Base-by-base conservation (phyloP, 2,888 invertebrate genomes). In the Drosophila diplacantha region DNA sequence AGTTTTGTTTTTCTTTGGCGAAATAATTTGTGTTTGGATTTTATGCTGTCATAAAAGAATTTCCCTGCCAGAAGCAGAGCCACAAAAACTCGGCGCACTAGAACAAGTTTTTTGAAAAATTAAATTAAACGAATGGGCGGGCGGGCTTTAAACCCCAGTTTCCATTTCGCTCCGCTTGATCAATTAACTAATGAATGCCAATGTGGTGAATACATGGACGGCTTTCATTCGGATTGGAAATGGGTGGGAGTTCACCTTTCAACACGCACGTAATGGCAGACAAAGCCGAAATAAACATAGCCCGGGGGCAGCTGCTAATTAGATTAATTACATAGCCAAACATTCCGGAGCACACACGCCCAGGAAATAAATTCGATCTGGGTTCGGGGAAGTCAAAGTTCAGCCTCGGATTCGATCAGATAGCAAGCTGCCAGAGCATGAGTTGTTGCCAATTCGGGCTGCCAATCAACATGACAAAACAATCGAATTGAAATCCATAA, bases 401-500 rank as follows among this genome's bases (percentile, higher is more conserved):
- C 41, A 51, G 50, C 35, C 59, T 31, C 60, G 38, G 35, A 20
- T 35, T 38, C 46, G 22, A 52, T 49, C 66, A 35, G 22, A 47
- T 46, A 31, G 51, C 29, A 12, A 29, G 37, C 32, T 53, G 37
- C 14, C 37, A 29, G 61, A 58, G 22, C 59, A 66, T 64, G 67
- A 59, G 61, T 46, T 69, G 74, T 69, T 84, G 83, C 69, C 77
- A 71, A 73, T 84, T 84, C 51, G 44, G 56, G 60, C 64, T 80
- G 84, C 52, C 77, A 78, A 84, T 78, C 77, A 84, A 82, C 47
- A 63, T 76, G 81, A 84, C 83, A 84, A 76, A 69, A 59, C 76
- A 83, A 62, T 59, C 55, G 41, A 75, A 77, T 71, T 75, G 60
- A 75, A 77, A 73, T 82, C 71, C 66, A 83, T 77, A 77, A 83